Base-by-base conservation (phyloP, 1,140 invertebrate species). In the Papilio xuthus region DNA sequence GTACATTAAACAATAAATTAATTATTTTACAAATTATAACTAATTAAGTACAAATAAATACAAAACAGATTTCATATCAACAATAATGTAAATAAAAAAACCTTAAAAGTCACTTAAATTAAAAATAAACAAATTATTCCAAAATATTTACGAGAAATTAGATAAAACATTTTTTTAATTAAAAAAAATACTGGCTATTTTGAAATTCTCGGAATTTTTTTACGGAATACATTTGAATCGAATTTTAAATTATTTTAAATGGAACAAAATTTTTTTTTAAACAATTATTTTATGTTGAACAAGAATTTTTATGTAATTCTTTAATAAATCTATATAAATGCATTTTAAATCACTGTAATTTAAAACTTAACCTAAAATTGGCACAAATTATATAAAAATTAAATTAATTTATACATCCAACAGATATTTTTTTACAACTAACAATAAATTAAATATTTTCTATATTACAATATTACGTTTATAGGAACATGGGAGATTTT, bases 401-500 rank as follows among this genome's bases (percentile, higher is more conserved):
- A 26, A 18, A 10, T 13, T 42, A 71, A 32, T 26, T 56, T 41
- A 41, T 50, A 73, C 26, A 71, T 73, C 44, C 42, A n/a, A 18
- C 47, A 56, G 73, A 15, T 28, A 26, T 10, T 26, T 47, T 0
- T 28, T 70, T 47, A 75, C 28, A 20, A 56, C 50, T 47, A 75
- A 75, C 8, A 75, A 75, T 75, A 75, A 75, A 75, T 75, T 56
- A 75, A 75, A 37, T 53, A 75, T 32, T n/a, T n/a, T 32, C 4
- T 53, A 53, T 37, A 74, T 37, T 74, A 74, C 0, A 32, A 23
- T 73, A 20, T 28, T n/a, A 56, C n/a, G 28, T n/a, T 56, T 32
- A 53, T 56, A 75, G 73, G 73, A 75, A 75, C 73, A 75, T 75
- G 26, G n/a, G 26, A 56, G 13, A 56, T 47, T 50, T 47, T 71